Percentiles rank a stretch among this genome's conserved stretches.
phyloP scores from a whole-genome alignment of 2,113 vertebrate species.

The Varanus komodoensis region DNA sequence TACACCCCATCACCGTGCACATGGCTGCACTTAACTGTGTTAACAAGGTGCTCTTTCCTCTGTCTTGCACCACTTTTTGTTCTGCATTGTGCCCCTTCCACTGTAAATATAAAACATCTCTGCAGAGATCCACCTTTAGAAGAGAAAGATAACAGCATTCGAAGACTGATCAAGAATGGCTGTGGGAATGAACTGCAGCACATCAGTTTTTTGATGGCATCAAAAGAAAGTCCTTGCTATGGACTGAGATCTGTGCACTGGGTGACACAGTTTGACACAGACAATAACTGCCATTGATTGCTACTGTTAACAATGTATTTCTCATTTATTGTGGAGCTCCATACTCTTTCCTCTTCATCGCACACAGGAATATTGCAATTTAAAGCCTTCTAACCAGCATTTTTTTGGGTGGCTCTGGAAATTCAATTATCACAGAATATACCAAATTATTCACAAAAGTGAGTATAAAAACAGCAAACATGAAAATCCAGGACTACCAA shows the following conservation, averaged over 20 bases:
- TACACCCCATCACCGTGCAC: slow-evolving; percentile 1
- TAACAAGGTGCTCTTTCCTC: background rate
- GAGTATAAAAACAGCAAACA: background rate
- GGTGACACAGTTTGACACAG: background rate
- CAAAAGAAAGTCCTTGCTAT: background rate
- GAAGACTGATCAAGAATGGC: accelerated
- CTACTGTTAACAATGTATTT: background rate
- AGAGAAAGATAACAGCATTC: background rate
- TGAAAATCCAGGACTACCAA: background rate
- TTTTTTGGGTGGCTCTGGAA: background rate
- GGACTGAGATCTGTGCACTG: background rate
- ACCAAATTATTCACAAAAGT: background rate
- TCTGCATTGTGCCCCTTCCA: slow-evolving; percentile 38
- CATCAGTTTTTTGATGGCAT: background rate
- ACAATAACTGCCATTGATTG: background rate
- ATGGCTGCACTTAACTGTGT: background rate
- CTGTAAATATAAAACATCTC: slow-evolving; percentile 15
- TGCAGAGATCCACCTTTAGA: background rate
- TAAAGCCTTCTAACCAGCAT: background rate
- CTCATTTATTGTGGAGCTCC: background rate
- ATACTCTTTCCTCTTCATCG: background rate
- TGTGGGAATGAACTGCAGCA: slow-evolving; percentile 1
- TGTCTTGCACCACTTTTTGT: background rate
- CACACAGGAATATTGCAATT: background rate
- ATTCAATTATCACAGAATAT: background rate